Percentiles rank a stretch among this genome's conserved stretches.
These are phyloP conservation scores for Puffinus mauretanicus DNA, from an alignment of 2,113 vertebrate species.

Conservation along the genomic window DNA sequence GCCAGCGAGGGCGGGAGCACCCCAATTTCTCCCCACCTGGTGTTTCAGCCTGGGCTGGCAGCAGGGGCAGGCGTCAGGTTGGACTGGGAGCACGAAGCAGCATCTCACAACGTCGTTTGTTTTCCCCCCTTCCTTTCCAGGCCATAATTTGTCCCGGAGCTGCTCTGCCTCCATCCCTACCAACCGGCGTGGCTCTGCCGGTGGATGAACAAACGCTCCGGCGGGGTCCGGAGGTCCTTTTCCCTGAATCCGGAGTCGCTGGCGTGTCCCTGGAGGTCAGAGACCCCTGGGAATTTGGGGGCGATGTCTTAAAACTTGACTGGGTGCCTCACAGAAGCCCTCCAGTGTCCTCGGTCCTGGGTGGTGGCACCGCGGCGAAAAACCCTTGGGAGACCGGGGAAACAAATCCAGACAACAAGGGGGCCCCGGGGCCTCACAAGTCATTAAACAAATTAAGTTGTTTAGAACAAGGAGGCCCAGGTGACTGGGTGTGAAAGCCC, in stretches of 20 bases:
- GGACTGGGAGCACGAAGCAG: neutral
- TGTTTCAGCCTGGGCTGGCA: neutral
- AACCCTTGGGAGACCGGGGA: neutral
- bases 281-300: accelerated
- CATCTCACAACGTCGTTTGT: accelerated
- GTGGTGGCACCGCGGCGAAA: neutral
- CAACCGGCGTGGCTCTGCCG: accelerated
- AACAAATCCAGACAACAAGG: neutral
- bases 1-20: neutral
- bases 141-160: neutral
- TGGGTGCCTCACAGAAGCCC: neutral
- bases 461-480: neutral
- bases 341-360: neutral
- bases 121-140: neutral
- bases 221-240: neutral
- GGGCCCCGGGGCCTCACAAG: neutral
- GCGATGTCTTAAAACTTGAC: neutral
- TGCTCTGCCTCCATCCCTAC: neutral
- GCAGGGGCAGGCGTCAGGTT: neutral
- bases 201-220: neutral
- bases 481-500: constrained; percentile 30
- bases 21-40: neutral
- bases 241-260: neutral
- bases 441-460: constrained; percentile 48
- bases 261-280: neutral